These are phyloP conservation scores for Enteromius trimaculatus DNA, from an alignment of 2,797 vertebrate genomes.

Conservation along the genomic window DNA sequence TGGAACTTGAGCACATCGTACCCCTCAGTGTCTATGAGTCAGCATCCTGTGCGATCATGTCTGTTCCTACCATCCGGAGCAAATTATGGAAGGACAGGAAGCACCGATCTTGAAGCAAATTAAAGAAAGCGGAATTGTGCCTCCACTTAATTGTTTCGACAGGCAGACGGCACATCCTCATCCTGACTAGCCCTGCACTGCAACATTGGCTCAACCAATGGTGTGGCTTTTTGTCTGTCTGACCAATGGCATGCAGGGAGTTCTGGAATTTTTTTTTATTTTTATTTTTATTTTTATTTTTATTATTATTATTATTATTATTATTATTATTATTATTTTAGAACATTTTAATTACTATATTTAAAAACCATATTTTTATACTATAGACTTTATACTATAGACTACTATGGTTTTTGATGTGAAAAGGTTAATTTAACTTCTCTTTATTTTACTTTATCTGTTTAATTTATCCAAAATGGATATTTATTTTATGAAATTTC, in stretches of 20 bases:
- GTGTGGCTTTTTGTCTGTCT: not conserved
- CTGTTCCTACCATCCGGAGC: constrained; percentile 15
- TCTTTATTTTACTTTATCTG: not conserved
- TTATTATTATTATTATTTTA: not conserved
- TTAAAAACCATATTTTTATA: not conserved
- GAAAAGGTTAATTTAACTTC: not conserved
- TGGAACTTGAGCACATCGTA: not conserved
- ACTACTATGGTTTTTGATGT: not conserved
- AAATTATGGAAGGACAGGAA: constrained; percentile 8
- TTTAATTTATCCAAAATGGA: too few relatives aligned
- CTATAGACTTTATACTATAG: not conserved
- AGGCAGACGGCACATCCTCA: constrained; percentile 1
- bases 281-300: too few relatives aligned
- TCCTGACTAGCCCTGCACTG: not conserved
- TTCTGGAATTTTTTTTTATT: not conserved
- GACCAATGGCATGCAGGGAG: not conserved
- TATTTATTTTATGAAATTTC: too few relatives aligned
- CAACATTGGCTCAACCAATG: constrained; percentile 5
- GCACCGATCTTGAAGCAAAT: not conserved
- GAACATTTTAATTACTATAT: not conserved
- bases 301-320: not conserved
- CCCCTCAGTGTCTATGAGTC: constrained; percentile 30
- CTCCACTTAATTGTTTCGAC: constrained; percentile 2
- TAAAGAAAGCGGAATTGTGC: constrained; percentile 6
- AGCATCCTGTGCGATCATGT: constrained; percentile 29